phyloP scores from a whole-genome alignment of 37 sponge, comb jelly and placozoan species.

The Aphrocallistes beatrix region DNA sequence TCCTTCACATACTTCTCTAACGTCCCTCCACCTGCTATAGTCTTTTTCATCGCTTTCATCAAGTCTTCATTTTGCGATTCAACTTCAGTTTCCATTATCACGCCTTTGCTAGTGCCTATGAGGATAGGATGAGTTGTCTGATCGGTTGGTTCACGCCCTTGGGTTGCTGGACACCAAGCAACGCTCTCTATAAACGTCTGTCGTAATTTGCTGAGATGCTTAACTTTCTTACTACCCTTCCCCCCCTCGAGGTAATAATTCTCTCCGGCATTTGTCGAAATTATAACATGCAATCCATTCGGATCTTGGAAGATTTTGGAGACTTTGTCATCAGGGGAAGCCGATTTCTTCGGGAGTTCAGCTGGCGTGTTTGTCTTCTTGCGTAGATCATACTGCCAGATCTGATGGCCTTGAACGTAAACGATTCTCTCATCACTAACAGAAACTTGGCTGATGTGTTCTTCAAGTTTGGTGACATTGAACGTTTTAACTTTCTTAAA shows the following conservation, averaged over 20 bases:
- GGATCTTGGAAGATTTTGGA: constrained; percentile 83
- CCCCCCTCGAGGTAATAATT: constrained; percentile 45
- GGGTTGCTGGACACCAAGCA: neutral
- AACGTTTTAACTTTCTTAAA: constrained; percentile 7
- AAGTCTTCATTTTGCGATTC: constrained; percentile 33
- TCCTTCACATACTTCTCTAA: constrained; percentile 25
- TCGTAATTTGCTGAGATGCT: neutral
- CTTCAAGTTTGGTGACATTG: constrained; percentile 2
- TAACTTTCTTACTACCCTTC: neutral
- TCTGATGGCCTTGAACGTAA: constrained; percentile 4
- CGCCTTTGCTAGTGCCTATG: constrained; percentile 59
- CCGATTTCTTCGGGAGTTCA: constrained; percentile 6
- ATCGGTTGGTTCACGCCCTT: constrained; percentile 39
- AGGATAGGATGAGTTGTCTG: constrained; percentile 71
- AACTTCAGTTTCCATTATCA: constrained; percentile 49
- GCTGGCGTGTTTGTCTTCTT: neutral
- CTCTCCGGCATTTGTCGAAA: constrained; percentile 57
- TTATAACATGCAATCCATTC: constrained; percentile 60
- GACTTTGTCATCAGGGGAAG: constrained; percentile 48
- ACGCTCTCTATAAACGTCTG: neutral
- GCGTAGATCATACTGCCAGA: constrained; percentile 10
- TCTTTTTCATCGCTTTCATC: neutral
- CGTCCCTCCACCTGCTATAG: neutral
- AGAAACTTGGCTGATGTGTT: neutral
- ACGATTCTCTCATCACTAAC: constrained; percentile 12